phyloP scores from a whole-genome alignment of 1,140 invertebrate genomes.

The Diorhabda sublineata region DNA sequence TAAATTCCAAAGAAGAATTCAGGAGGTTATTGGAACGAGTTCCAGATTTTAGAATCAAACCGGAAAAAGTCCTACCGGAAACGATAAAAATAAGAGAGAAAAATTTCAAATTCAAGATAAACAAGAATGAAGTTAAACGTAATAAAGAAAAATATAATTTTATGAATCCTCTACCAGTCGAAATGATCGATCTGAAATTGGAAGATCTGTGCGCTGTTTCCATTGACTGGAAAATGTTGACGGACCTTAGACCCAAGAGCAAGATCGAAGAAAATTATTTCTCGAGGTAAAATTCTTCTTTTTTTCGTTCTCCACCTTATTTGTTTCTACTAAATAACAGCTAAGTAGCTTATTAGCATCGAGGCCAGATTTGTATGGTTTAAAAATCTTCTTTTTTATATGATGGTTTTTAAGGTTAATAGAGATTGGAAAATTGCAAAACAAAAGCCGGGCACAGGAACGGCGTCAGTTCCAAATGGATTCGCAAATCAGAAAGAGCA shows the following conservation, averaged over 20 bases:
- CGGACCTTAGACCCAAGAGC: slow-evolving; percentile 73
- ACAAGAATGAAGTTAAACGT: slow-evolving; percentile 59
- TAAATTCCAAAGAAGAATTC: slow-evolving; percentile 75
- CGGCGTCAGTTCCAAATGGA: slow-evolving; percentile 57
- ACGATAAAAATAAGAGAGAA: slow-evolving; percentile 62
- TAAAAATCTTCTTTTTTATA: not conserved
- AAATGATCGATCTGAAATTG: slow-evolving; percentile 74
- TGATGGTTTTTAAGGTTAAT: slow-evolving; percentile 55
- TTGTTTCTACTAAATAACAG: not conserved
- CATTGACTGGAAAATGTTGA: slow-evolving; percentile 93
- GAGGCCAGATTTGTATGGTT: too few species aligned
- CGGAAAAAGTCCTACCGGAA: slow-evolving; percentile 70
- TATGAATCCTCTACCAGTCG: slow-evolving; percentile 74
- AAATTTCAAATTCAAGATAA: slow-evolving; percentile 64
- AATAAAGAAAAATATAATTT: slow-evolving; percentile 62
- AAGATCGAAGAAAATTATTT: slow-evolving; percentile 85
- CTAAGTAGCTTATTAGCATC: not conserved
- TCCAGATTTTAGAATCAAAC: slow-evolving; percentile 83
- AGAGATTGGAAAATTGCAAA: slow-evolving; percentile 73
- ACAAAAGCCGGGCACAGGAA: slow-evolving; percentile 63
- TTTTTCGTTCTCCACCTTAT: not conserved
- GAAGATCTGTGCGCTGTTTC: slow-evolving; percentile 76
- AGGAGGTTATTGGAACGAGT: slow-evolving; percentile 76
- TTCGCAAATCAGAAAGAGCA: slow-evolving; percentile 65
- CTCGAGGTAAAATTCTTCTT: slow-evolving; percentile 56